These are phyloP conservation scores for Chymomyza amoena DNA, from an alignment of 2,888 invertebrate species.

Conservation along the genomic window DNA sequence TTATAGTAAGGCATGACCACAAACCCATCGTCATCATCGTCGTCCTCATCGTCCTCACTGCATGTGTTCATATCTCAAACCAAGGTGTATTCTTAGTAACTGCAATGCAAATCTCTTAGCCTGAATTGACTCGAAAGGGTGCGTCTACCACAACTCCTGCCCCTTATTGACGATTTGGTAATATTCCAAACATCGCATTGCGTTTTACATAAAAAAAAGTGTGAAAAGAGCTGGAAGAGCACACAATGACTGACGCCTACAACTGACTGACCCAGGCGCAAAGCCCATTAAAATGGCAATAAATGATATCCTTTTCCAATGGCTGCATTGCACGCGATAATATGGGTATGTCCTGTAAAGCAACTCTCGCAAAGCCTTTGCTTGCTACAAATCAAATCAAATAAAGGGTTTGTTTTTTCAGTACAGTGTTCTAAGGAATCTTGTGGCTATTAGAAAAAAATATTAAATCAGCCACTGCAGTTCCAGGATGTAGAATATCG, in stretches of 20 bases:
- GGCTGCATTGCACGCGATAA: slow-evolving; percentile 54
- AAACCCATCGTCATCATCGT: background rate
- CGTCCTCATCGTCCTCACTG: background rate
- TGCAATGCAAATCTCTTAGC: slow-evolving; percentile 51
- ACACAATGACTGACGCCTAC: background rate
- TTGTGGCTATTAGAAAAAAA: no score
- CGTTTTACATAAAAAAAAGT: slow-evolving; percentile 61
- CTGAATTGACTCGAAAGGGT: slow-evolving; percentile 60
- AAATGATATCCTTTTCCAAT: slow-evolving; percentile 32
- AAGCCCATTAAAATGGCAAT: background rate
- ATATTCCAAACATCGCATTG: slow-evolving; percentile 60
- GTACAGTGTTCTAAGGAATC: no score
- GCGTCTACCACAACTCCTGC: background rate
- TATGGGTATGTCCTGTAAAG: slow-evolving; percentile 25
- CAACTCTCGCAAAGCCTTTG: background rate
- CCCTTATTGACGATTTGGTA: slow-evolving; percentile 28
- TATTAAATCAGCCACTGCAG: no score
- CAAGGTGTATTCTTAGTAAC: slow-evolving; percentile 11
- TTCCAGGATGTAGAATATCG: no score
- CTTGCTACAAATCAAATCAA: background rate
- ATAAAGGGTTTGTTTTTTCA: background rate
- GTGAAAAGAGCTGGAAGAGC: background rate
- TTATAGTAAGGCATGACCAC: background rate
- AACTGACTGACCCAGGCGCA: background rate
- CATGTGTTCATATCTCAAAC: background rate